phyloP scores from a whole-genome alignment of 2,113 vertebrate species.

The Theristicus caerulescens region DNA sequence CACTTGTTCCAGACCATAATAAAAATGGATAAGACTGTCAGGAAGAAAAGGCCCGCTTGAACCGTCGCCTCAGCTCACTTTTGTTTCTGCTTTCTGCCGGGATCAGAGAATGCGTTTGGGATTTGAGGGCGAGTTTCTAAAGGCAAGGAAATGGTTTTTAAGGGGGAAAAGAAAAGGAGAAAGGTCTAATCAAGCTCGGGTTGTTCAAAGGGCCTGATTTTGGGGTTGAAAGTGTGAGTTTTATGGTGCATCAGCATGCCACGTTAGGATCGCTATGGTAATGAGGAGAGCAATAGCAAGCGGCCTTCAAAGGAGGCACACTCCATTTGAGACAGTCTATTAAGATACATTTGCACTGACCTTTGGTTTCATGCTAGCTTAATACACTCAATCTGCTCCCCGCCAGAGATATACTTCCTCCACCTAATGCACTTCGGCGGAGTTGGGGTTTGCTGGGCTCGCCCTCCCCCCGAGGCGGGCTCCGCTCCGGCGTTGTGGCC shows the following conservation, averaged over 20 bases:
- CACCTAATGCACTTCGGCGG: slow-evolving; percentile 35
- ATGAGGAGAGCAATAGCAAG: slow-evolving; percentile 80
- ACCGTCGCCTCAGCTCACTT: slow-evolving; percentile 79
- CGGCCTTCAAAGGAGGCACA: slow-evolving; percentile 85
- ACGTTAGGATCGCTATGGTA: slow-evolving; percentile 86
- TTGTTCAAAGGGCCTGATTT: slow-evolving; percentile 86
- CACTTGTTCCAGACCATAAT: slow-evolving; percentile 82
- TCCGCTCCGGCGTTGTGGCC: neutral
- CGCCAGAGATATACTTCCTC: slow-evolving; percentile 71
- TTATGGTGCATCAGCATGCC: slow-evolving; percentile 84
- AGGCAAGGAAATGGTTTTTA: slow-evolving; percentile 87
- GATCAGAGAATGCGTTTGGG: slow-evolving; percentile 84
- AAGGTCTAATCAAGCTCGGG: slow-evolving; percentile 86
- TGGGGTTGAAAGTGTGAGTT: slow-evolving; percentile 87
- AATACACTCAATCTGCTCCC: slow-evolving; percentile 79
- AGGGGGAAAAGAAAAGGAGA: slow-evolving; percentile 84
- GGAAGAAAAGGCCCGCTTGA: slow-evolving; percentile 79
- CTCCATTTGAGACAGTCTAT: slow-evolving; percentile 86
- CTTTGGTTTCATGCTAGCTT: slow-evolving; percentile 85
- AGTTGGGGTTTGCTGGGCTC: neutral
- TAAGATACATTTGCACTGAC: slow-evolving; percentile 88
- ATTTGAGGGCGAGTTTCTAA: slow-evolving; percentile 84
- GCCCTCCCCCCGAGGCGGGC: neutral
- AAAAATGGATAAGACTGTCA: slow-evolving; percentile 83
- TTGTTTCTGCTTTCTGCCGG: slow-evolving; percentile 84